Evolutionary conservation across 2,797 vertebrate species (phyloP).

Genomic region (Poeciliopsis presidionis): DNA sequence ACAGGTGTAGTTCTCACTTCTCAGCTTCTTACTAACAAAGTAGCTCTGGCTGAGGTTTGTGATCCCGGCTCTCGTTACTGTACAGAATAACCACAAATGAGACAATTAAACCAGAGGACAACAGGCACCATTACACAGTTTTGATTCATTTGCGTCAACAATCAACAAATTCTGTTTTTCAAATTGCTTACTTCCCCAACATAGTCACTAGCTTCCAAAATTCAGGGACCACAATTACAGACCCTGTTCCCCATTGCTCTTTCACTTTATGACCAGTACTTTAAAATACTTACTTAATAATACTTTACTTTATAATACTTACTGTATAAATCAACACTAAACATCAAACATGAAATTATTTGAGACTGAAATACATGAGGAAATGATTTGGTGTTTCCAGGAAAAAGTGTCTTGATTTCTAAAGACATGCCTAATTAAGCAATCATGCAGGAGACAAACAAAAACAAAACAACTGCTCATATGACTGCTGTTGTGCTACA

Average conservation of each 20-base stretch:
- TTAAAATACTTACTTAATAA: no score
- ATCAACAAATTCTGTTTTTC: neutral
- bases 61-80: neutral
- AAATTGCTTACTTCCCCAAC: neutral
- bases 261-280: neutral
- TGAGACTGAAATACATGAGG: neutral
- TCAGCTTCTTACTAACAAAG: neutral
- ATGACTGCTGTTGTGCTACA: slow-evolving; percentile 52
- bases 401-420: slow-evolving; percentile 13
- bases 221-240: neutral
- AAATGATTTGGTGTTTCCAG: neutral
- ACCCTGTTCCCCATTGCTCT: neutral
- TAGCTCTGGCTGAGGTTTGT: neutral
- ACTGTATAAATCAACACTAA: neutral
- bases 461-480: neutral
- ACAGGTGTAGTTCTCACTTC: neutral
- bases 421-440: slow-evolving; percentile 40
- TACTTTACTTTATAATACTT: no score
- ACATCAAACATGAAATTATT: neutral
- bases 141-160: neutral
- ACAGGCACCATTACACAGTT: neutral
- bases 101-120: neutral
- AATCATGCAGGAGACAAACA: slow-evolving; percentile 50
- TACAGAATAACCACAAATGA: neutral
- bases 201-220: neutral